Percentiles rank a stretch among this genome's conserved stretches.
phyloP scores from a whole-genome alignment of 2,888 invertebrate genomes.

The Andrena fulva region DNA sequence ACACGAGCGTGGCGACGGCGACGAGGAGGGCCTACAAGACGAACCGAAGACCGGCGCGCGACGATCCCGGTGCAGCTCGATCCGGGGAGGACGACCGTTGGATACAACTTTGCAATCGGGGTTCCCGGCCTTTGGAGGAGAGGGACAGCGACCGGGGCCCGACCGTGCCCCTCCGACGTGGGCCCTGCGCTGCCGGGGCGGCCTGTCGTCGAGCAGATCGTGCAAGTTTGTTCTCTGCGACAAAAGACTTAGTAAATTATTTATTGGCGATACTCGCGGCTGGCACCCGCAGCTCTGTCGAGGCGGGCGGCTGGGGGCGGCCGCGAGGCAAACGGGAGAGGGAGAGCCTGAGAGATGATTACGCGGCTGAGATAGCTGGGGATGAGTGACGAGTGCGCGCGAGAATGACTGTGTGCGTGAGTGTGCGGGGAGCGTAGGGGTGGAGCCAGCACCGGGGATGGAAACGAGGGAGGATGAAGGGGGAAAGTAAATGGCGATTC shows the following conservation, averaged over 20 bases:
- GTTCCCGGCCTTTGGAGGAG: no score
- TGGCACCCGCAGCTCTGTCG: background rate
- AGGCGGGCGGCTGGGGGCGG: background rate
- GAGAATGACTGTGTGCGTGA: conserved; percentile 44
- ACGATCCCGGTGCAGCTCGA: background rate
- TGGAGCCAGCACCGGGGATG: background rate
- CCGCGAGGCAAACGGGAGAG: background rate
- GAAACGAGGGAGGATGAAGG: background rate
- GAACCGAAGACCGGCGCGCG: background rate
- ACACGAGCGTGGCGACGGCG: conserved; percentile 3
- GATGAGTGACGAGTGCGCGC: conserved; percentile 40
- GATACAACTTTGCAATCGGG: no score
- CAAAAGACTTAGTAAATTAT: conserved; percentile 83
- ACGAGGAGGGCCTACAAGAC: background rate
- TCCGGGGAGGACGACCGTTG: conserved; percentile 1
- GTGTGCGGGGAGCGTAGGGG: conserved; percentile 21
- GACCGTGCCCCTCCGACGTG: background rate
- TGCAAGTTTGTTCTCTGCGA: conserved; percentile 79
- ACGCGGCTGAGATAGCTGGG: conserved; percentile 18
- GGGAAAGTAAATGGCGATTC: background rate
- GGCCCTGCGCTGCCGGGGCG: background rate
- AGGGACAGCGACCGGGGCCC: no score
- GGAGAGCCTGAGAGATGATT: conserved; percentile 1
- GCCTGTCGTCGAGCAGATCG: conserved; percentile 46
- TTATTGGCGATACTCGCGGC: conserved; percentile 77